Percentiles rank a stretch among this genome's conserved stretches.
phyloP scores from a whole-genome alignment of 2,797 vertebrate genomes.

The Phoxinus dragarum region DNA sequence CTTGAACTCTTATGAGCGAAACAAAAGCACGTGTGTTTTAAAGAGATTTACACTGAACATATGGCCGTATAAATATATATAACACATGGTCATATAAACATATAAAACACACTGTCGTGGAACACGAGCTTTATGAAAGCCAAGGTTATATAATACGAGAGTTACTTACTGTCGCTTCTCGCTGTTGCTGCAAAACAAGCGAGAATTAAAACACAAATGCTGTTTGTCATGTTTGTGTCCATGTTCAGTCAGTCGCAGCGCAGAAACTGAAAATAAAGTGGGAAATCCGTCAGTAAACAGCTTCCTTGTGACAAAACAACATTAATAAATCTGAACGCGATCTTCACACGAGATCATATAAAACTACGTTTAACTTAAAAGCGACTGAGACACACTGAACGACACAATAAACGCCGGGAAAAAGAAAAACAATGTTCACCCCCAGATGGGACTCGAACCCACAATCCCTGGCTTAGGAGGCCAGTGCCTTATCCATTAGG shows the following conservation, averaged over 20 bases:
- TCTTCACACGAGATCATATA: not conserved
- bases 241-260: not conserved
- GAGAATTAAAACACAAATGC: not conserved
- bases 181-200: not conserved
- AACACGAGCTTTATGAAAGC: not conserved
- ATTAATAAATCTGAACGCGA: not conserved
- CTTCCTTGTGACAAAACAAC: not conserved
- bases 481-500: conserved; percentile 67
- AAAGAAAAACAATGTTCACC: not conserved
- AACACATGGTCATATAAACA: not conserved
- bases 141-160: not conserved
- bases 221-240: conserved; percentile 1
- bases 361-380: not conserved
- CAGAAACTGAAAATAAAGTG: not conserved
- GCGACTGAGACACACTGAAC: not conserved
- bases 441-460: conserved; percentile 58
- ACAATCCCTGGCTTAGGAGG: conserved; percentile 66
- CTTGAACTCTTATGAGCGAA: not conserved
- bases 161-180: conserved; percentile 10
- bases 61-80: too few relatives aligned
- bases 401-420: fast-evolving
- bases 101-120: too few relatives aligned
- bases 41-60: not conserved
- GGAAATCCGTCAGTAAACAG: not conserved
- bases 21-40: not conserved